Percentiles rank a stretch among this genome's conserved stretches.
phyloP scores from a whole-genome alignment of 2,113 vertebrate species.

The Heptranchias perlo region DNA sequence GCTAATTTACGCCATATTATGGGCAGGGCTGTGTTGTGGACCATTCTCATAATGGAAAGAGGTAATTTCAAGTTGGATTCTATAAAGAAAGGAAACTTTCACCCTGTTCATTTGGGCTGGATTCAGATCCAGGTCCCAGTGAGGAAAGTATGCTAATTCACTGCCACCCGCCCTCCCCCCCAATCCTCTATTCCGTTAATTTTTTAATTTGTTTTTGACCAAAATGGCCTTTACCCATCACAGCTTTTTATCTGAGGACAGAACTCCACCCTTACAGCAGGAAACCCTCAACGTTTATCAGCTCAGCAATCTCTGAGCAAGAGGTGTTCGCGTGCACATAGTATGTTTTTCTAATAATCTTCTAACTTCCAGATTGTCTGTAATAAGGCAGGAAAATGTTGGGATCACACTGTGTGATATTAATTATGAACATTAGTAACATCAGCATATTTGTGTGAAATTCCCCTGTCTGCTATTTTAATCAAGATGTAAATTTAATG shows the following conservation, averaged over 20 bases:
- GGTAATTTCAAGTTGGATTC: not conserved
- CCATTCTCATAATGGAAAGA: not conserved
- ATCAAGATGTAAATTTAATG: not conserved
- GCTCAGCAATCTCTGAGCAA: not conserved
- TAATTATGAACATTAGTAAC: not conserved
- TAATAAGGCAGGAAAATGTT: not conserved
- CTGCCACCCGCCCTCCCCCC: not conserved
- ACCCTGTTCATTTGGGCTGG: not conserved
- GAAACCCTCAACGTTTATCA: constrained; percentile 12
- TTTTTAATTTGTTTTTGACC: not conserved
- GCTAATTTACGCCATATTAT: not conserved
- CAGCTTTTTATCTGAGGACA: not conserved
- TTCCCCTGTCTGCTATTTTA: not conserved
- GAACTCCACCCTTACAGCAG: not conserved
- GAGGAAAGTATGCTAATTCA: not conserved
- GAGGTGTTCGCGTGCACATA: not conserved
- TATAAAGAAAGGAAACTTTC: not conserved
- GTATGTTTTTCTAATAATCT: not conserved
- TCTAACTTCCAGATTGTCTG: not conserved
- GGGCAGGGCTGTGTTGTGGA: not conserved
- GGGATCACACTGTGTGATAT: not conserved
- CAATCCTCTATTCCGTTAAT: not conserved
- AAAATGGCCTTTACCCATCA: not conserved
- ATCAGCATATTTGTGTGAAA: not conserved
- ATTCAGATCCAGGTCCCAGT: too few relatives aligned